These are phyloP conservation scores for Seriola quinqueradiata DNA, from an alignment of 2,113 vertebrate genomes.

Conservation along the genomic window DNA sequence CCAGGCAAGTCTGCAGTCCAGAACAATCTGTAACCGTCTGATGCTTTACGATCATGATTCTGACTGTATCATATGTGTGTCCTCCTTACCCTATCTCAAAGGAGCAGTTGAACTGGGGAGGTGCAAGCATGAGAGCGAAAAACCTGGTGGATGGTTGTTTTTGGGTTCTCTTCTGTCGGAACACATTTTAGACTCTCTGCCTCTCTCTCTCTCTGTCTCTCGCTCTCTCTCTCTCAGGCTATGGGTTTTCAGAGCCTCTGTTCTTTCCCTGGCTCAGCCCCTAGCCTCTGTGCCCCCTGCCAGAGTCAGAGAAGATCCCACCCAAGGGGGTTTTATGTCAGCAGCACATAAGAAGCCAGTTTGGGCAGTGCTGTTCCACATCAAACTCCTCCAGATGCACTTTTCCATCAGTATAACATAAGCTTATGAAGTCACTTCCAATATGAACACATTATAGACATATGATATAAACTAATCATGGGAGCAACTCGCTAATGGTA, in stretches of 20 bases:
- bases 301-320: slow-evolving; percentile 51
- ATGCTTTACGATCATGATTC: slow-evolving; percentile 27
- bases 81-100: slow-evolving; percentile 38
- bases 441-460: slow-evolving; percentile 31
- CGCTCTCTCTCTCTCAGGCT: slow-evolving; percentile 15
- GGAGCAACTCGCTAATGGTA: slow-evolving; percentile 7
- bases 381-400: slow-evolving; percentile 40
- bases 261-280: slow-evolving; percentile 40
- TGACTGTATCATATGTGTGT: slow-evolving; percentile 25
- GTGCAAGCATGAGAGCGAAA: slow-evolving; percentile 11
- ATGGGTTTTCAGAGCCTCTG: slow-evolving; percentile 43
- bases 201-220: not conserved
- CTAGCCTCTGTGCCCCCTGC: slow-evolving; percentile 26
- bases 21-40: slow-evolving; percentile 43
- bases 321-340: slow-evolving; percentile 42
- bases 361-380: slow-evolving; percentile 35
- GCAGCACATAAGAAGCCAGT: slow-evolving; percentile 47
- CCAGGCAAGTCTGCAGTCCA: slow-evolving; percentile 25
- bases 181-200: slow-evolving; percentile 13
- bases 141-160: slow-evolving; percentile 11
- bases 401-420: slow-evolving; percentile 35
- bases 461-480: slow-evolving; percentile 24
- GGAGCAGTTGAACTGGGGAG: slow-evolving; percentile 11
- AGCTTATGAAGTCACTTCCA: slow-evolving; percentile 20
- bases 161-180: slow-evolving; percentile 28